phyloP scores from a whole-genome alignment of 2,888 invertebrate species.

The Cerastis rubricosa region DNA sequence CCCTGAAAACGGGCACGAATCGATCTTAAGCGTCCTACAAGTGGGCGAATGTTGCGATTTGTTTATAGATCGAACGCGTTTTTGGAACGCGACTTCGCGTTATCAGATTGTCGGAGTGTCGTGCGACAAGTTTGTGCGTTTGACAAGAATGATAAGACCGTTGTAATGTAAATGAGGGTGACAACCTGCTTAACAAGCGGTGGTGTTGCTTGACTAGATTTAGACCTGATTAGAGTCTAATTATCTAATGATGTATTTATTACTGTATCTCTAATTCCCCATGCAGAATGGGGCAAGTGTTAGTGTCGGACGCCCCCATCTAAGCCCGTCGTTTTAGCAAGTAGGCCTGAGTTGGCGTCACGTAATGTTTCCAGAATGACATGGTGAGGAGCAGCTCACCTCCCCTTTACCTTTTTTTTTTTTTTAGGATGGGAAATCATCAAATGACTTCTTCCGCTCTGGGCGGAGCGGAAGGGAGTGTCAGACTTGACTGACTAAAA shows the following conservation, averaged over 20 bases:
- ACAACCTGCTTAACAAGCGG: slow-evolving; percentile 40
- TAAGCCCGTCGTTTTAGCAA: no score
- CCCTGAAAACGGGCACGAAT: slow-evolving; percentile 11
- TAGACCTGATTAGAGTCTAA: slow-evolving; percentile 27
- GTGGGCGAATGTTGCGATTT: slow-evolving; percentile 57
- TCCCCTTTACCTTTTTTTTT: no score
- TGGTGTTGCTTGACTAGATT: slow-evolving; percentile 26
- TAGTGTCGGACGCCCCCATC: no score
- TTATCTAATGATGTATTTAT: slow-evolving; percentile 35
- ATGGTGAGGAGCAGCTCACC: no score
- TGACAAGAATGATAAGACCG: slow-evolving; percentile 60
- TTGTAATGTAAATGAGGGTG: slow-evolving; percentile 56
- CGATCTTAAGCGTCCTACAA: slow-evolving; percentile 31
- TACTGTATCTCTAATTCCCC: neutral
- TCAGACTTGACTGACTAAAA: no score
- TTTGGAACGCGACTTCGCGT: slow-evolving; percentile 51
- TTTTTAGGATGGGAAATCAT: no score
- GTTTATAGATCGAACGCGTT: slow-evolving; percentile 61
- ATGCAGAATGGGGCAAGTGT: no score
- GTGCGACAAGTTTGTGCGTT: slow-evolving; percentile 54
- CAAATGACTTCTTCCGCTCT: no score
- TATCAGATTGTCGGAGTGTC: slow-evolving; percentile 63
- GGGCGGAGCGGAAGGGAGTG: no score
- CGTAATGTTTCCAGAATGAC: no score
- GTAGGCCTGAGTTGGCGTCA: no score